Evolutionary conservation across 2,888 invertebrate species (phyloP).

Genomic region (Carpatolechia fugitivella): DNA sequence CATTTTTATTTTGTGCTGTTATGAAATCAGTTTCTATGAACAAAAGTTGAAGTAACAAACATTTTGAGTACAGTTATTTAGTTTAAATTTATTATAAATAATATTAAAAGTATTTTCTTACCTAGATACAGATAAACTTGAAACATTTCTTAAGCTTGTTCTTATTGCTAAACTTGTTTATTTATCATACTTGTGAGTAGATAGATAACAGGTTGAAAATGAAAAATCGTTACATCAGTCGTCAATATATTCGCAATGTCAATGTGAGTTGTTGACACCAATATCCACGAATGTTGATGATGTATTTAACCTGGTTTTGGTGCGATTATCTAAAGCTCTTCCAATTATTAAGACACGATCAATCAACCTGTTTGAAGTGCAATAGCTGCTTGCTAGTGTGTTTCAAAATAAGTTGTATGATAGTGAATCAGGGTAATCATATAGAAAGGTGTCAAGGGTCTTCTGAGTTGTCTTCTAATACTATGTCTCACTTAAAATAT

Average conservation of each 20-base stretch:
- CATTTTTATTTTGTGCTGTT: too few relatives aligned
- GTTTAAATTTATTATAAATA: too few relatives aligned
- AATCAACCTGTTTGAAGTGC: conserved; percentile 7
- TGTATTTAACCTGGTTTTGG: background rate
- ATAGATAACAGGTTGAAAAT: background rate
- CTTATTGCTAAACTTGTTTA: too few relatives aligned
- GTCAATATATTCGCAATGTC: conserved; percentile 10
- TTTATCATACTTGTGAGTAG: background rate
- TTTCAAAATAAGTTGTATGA: background rate
- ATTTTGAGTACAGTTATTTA: too few relatives aligned
- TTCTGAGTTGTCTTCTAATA: too few relatives aligned
- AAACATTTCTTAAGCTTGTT: too few relatives aligned
- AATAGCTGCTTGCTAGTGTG: background rate
- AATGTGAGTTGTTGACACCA: conserved; percentile 4
- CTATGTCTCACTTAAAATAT: too few relatives aligned
- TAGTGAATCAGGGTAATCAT: background rate
- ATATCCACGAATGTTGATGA: background rate
- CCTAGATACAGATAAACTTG: too few relatives aligned
- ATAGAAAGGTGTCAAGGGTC: too few relatives aligned
- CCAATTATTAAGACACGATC: conserved; percentile 8
- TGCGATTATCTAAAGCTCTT: conserved; percentile 3
- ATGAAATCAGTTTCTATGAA: too few relatives aligned
- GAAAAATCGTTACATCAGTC: background rate
- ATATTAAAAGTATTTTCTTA: too few relatives aligned
- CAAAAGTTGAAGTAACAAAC: too few relatives aligned